Percentiles rank a stretch among this genome's conserved stretches.
phyloP scores from a whole-genome alignment of 2,888 invertebrate species.

The Phania funesta region DNA sequence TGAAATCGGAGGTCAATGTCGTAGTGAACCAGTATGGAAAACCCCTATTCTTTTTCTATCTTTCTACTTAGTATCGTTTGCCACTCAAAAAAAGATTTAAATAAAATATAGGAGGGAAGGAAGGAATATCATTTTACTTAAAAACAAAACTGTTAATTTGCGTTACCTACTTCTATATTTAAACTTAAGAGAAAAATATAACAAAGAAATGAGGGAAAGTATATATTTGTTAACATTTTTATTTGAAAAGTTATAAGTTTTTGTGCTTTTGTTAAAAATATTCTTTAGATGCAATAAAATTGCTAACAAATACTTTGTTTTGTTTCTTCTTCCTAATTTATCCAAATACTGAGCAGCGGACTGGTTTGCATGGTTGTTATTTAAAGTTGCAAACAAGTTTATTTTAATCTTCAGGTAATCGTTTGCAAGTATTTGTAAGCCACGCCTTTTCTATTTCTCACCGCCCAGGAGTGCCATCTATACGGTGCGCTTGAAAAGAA shows the following conservation, averaged over 20 bases:
- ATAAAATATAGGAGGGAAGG: too few relatives aligned
- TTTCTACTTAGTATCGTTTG: too few relatives aligned
- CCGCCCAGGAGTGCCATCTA: too few relatives aligned
- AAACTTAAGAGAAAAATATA: neutral
- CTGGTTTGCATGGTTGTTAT: neutral
- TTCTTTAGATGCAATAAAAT: neutral
- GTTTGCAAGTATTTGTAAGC: constrained; percentile 54
- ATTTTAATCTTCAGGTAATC: constrained; percentile 51
- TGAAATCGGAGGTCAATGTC: too few relatives aligned
- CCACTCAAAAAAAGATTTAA: too few relatives aligned
- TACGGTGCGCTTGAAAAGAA: too few relatives aligned
- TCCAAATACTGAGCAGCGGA: too few relatives aligned
- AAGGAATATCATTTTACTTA: too few relatives aligned
- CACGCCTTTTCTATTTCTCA: constrained; percentile 29
- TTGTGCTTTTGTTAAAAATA: constrained; percentile 28
- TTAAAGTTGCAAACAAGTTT: constrained; percentile 57
- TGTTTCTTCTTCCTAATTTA: too few relatives aligned
- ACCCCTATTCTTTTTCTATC: too few relatives aligned
- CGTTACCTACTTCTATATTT: neutral
- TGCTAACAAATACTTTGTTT: too few relatives aligned
- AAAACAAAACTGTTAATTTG: neutral
- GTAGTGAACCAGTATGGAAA: too few relatives aligned
- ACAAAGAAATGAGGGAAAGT: neutral
- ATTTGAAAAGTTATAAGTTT: constrained; percentile 22
- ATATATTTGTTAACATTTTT: neutral